phyloP scores from a whole-genome alignment of 1,140 invertebrate genomes.

The Drosophila ogumai region DNA sequence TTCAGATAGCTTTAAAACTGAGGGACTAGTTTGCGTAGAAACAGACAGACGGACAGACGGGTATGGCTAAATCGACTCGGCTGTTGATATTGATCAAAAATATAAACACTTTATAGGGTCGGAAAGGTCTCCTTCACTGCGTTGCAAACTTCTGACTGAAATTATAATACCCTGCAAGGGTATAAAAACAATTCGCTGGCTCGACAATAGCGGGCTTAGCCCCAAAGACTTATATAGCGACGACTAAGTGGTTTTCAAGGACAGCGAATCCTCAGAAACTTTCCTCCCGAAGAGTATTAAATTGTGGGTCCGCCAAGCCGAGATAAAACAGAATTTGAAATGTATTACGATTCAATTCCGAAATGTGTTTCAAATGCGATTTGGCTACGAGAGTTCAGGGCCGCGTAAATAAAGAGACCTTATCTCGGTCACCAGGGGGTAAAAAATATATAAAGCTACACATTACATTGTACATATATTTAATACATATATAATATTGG shows the following conservation, averaged over 20 bases:
- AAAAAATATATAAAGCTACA: neutral
- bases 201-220: conserved; percentile 39
- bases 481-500: neutral
- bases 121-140: too few species aligned
- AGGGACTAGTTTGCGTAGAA: too few species aligned
- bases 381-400: conserved; percentile 16
- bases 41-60: too few species aligned
- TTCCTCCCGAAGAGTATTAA: conserved; percentile 8
- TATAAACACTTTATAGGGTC: too few species aligned
- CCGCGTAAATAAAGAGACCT: conserved; percentile 30
- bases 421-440: conserved; percentile 3
- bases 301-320: conserved; percentile 20
- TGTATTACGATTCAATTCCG: conserved; percentile 37
- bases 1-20: too few species aligned
- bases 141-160: too few species aligned
- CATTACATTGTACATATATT: too few species aligned
- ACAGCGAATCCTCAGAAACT: conserved; percentile 25
- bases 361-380: conserved; percentile 44
- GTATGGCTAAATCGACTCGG: too few species aligned
- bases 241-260: conserved; percentile 52
- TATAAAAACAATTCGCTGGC: conserved; percentile 37
- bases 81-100: too few species aligned
- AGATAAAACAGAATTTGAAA: conserved; percentile 47
- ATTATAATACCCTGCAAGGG: too few species aligned
- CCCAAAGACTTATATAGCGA: conserved; percentile 29